These are phyloP conservation scores for Atrina japonica DNA, from an alignment of 2,888 invertebrate species.

Conservation along the genomic window DNA sequence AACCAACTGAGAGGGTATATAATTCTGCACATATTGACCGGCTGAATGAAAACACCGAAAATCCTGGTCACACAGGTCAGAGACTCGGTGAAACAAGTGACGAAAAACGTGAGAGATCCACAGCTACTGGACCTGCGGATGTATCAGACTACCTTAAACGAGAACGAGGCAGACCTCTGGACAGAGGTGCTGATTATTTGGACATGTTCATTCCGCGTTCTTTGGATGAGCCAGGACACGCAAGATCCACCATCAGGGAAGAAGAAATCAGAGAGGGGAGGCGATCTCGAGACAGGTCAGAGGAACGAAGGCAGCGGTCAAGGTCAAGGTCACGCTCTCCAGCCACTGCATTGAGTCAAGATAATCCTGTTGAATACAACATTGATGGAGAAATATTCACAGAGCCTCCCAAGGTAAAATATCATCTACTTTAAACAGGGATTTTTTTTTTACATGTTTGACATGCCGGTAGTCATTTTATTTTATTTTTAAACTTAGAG, in stretches of 20 bases:
- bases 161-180: constrained; percentile 16
- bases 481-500: too few relatives aligned
- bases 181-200: constrained; percentile 25
- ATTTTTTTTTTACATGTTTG: too few relatives aligned
- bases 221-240: constrained; percentile 6
- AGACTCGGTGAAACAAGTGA: too few relatives aligned
- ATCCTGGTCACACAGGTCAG: too few relatives aligned
- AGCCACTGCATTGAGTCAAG: constrained; percentile 7
- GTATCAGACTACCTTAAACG: background rate
- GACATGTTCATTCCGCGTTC: constrained; percentile 16
- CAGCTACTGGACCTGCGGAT: background rate
- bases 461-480: too few relatives aligned
- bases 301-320: constrained; percentile 30
- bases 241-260: background rate
- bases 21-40: too few relatives aligned
- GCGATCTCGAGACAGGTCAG: constrained; percentile 8
- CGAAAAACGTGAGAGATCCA: too few relatives aligned
- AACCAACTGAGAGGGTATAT: too few relatives aligned
- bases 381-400: constrained; percentile 33
- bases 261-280: background rate
- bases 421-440: background rate
- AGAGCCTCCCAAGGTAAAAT: constrained; percentile 24
- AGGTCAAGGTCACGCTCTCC: constrained; percentile 36
- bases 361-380: background rate
- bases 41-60: too few relatives aligned